Base-by-base conservation (phyloP, 2,888 invertebrate species). In the Polymixis lichenea region DNA sequence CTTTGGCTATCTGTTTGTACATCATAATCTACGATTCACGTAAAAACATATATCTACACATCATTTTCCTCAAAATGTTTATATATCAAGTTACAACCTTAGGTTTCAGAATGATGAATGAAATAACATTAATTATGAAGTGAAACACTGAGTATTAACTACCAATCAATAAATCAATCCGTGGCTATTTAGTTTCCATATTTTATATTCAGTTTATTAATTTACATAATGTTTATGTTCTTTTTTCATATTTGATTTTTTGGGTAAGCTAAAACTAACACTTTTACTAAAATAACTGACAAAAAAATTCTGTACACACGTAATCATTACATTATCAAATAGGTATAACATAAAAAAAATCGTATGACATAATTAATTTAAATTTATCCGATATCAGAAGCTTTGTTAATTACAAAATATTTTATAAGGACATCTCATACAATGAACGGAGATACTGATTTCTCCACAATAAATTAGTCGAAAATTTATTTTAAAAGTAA, bases 31-130 rank as follows among this genome's bases (percentile, higher is more conserved):
- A 96, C 95, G 86, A 91, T 92, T 94, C 94, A 95, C 95, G 95
- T 96, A 96, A 94, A 96, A 96, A 96, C 95, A 95, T 95, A 95
- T 93, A 92, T 91, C 93, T 94, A 96, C 94, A 94, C 93, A 94
- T 92, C 91, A 93, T 93, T 93, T 93, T 93, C 88, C 86, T 94
- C 91, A 93, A 94, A 93, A 92, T 89, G 91, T 94, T 86, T 95
- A 94, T 94, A 94, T 95, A 95, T 94, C 93, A 91, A 96, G 93
- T 95, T 95, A 96, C 96, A 96, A 96, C 96, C 96, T 93, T 96
- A 94, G 86, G 94, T 96, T 96, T 93, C 96, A 93, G 92, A 92
- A 91, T 94, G 91, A 93, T 93, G 90, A 91, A 91, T 93, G 90
- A 92, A 92, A 92, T 91, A 89, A 84, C 75, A 79, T 87, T 89